Conservation (phyloP, 1,140 invertebrate genomes). For the Bradysia coprophila region DNA sequence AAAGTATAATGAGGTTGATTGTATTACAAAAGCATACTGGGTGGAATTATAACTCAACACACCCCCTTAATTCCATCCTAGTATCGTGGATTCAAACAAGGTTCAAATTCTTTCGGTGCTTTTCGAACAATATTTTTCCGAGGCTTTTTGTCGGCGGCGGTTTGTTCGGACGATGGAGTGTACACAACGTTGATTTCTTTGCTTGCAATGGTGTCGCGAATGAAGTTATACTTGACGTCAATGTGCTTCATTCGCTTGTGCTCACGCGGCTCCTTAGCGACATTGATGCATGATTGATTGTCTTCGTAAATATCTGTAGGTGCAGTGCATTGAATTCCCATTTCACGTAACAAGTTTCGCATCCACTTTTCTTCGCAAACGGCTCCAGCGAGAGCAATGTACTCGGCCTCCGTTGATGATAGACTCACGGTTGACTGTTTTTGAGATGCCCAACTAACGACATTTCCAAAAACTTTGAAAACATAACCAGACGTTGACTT, state of each 20-base stretch:
- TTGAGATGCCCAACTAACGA: constrained; percentile 7
- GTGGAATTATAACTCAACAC: no score
- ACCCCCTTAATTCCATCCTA: no score
- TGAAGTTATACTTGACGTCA: constrained; percentile 9
- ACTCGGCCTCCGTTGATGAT: constrained; percentile 11
- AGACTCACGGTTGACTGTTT: no score
- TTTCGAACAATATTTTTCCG: background rate
- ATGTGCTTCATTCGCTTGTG: constrained; percentile 13
- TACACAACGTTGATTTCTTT: constrained; percentile 6
- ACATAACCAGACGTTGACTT: constrained; percentile 10
- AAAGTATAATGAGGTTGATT: no score
- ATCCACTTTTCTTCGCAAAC: constrained; percentile 8
- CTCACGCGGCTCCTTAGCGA: constrained; percentile 4
- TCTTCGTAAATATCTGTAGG: constrained; percentile 4
- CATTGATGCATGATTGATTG: constrained; percentile 5
- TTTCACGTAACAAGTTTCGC: constrained; percentile 4
- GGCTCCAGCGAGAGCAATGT: constrained; percentile 6
- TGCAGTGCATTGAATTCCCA: background rate
- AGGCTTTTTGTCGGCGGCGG: constrained; percentile 4
- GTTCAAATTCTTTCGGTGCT: background rate
- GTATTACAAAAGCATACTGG: no score
- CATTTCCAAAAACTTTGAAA: constrained; percentile 4
- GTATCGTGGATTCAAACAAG: no score
- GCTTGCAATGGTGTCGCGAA: constrained; percentile 9
- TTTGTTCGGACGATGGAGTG: constrained; percentile 7